Percentiles rank a stretch among this genome's conserved stretches.
phyloP scores from a whole-genome alignment of 92 coral and sea anemone genomes.

The Galaxea fascicularis region DNA sequence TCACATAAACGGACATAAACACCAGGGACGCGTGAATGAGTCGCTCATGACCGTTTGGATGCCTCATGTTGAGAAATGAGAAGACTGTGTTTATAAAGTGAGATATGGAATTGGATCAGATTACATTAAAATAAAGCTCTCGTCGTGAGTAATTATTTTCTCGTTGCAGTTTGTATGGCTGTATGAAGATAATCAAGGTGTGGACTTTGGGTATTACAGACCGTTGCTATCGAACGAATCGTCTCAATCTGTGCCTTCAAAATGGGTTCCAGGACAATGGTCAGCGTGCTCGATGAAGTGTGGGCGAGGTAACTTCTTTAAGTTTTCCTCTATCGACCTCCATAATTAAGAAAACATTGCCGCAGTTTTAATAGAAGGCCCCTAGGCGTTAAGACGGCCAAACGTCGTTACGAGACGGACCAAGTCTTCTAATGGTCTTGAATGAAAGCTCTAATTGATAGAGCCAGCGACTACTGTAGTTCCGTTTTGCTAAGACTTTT shows the following conservation, averaged over 20 bases:
- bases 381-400: no score
- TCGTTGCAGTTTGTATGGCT: constrained; percentile 11
- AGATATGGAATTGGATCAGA: neutral
- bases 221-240: neutral
- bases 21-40: no score
- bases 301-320: neutral
- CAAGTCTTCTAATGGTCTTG: no score
- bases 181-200: neutral
- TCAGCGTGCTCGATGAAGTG: constrained; percentile 5
- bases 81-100: no score
- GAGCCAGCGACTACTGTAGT: no score
- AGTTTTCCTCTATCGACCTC: neutral
- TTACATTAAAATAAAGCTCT: neutral
- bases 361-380: neutral
- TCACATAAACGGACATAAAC: no score
- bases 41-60: no score
- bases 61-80: no score
- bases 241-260: neutral
- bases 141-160: neutral
- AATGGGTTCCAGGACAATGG: neutral
- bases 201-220: constrained; percentile 21
- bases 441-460: no score
- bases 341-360: no score
- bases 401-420: no score
- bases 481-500: no score